A percentile compares a stretch with the other conserved stretches of the same genome.
These are phyloP conservation scores for Caenorhabditis virilis DNA, from an alignment of 2,888 invertebrate genomes.

Conservation along the genomic window DNA sequence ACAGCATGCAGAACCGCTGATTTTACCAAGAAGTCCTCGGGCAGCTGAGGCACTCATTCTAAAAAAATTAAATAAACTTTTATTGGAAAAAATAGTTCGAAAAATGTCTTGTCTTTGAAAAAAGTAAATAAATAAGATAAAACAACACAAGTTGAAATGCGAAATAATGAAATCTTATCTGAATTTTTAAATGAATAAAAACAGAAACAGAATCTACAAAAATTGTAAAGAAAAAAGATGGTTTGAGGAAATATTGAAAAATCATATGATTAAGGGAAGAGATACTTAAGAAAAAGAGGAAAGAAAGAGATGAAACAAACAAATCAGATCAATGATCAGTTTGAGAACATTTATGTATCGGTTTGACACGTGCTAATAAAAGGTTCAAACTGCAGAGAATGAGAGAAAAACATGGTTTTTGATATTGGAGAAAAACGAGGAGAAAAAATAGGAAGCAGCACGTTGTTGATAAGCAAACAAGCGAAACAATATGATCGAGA, in stretches of 20 bases:
- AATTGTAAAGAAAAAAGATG: neutral
- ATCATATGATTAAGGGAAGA: neutral
- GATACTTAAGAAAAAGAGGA: neutral
- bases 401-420: no score
- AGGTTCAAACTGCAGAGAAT: no score
- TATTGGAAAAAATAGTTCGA: neutral
- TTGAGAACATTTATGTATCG: neutral
- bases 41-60: slow-evolving; percentile 28
- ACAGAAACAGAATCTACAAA: neutral
- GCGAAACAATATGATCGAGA: no score
- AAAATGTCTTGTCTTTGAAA: no score
- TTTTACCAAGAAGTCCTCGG: slow-evolving; percentile 24
- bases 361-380: no score
- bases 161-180: no score
- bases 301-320: neutral
- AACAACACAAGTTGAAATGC: neutral
- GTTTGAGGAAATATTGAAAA: no score
- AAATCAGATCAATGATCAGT: neutral
- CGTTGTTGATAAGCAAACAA: no score
- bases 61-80: neutral
- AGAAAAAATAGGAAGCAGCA: no score
- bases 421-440: no score
- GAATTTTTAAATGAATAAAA: no score
- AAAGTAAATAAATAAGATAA: neutral
- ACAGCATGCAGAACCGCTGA: slow-evolving; percentile 33